Evolutionary conservation across 2,888 invertebrate genomes (phyloP), one percentile per base, ranked within the genome.

Genomic region (Epinotia demarniana): DNA sequence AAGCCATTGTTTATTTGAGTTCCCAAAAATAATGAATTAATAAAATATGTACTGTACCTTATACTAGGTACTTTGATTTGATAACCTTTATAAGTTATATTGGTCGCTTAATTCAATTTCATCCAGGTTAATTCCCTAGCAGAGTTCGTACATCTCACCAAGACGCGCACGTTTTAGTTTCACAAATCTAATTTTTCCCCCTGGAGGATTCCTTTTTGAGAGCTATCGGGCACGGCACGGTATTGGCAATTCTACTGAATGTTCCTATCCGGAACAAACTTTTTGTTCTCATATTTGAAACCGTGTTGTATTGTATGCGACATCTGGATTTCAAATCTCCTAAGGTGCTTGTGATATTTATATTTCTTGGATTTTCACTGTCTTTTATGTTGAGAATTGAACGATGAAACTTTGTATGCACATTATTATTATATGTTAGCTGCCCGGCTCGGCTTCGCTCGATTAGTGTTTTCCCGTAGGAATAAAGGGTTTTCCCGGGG

Each of bases 101-200:
- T 33, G n/a, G 16, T 43, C 62, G 61, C 16, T 66, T 16, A 39
- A 53, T 68, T 43, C 55, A 23, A 49, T 60, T 60, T 39, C 57
- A 49, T 62, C 49, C 61, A 57, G 19, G 75, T 75, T 75, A 75
- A 75, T 72, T 71, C 75, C 13, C 66, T 16, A 46, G 46, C 33
- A 69, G 49, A 19, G 62, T 74, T 61, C 67, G 55, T 46, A 60
- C 57, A 63, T 66, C 69, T 39, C 43, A 43, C 74, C 66, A 75
- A 80, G 77, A 78, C 80, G 83, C 80, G 86, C 92, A 91, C 92
- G 91, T 91, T 86, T 88, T 86, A 88, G 89, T 90, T 90, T 88
- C 89, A 84, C 89, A 93, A 92, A 93, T 93, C 91, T 90, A 92
- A 92, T 93, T 92, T 91, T 88, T 89, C 87, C 67, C 39, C 78